Evolutionary conservation across 2,797 vertebrate species (phyloP).

Genomic region (Acrossocheilus wenchowensis): DNA sequence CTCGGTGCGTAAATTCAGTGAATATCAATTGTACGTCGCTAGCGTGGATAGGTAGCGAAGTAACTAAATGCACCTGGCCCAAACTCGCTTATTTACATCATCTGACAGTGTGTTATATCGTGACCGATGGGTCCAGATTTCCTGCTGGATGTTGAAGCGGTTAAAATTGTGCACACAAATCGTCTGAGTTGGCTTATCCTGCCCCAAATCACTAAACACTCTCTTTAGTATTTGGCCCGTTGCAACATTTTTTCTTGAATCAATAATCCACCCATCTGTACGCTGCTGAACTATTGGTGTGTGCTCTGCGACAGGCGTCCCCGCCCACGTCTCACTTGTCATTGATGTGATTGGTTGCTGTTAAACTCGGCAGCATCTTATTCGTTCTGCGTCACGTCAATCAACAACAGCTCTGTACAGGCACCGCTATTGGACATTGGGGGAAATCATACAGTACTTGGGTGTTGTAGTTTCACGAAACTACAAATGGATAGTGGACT

Average conservation of each 20-base stretch:
- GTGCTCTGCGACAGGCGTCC: neutral
- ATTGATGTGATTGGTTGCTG: constrained; percentile 48
- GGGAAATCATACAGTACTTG: neutral
- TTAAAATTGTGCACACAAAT: neutral
- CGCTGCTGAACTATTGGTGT: constrained; percentile 43
- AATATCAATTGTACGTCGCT: constrained; percentile 28
- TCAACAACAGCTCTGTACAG: neutral
- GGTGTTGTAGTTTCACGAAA: constrained; percentile 15
- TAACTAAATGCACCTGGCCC: neutral
- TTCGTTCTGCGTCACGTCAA: constrained; percentile 34
- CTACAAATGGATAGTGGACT: neutral
- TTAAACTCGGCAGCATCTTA: neutral
- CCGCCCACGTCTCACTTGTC: neutral
- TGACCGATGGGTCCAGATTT: too few relatives aligned
- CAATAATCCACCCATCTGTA: constrained; percentile 43
- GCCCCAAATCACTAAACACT: neutral
- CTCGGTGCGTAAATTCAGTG: constrained; percentile 43
- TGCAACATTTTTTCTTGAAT: constrained; percentile 26
- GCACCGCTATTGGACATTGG: neutral
- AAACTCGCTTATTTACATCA: constrained; percentile 12
- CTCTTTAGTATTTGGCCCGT: neutral
- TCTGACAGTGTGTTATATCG: neutral
- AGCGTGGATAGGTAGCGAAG: neutral
- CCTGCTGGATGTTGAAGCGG: neutral
- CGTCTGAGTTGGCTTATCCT: neutral